phyloP scores from a whole-genome alignment of 2,888 invertebrate species.

The Drosophila histrio region DNA sequence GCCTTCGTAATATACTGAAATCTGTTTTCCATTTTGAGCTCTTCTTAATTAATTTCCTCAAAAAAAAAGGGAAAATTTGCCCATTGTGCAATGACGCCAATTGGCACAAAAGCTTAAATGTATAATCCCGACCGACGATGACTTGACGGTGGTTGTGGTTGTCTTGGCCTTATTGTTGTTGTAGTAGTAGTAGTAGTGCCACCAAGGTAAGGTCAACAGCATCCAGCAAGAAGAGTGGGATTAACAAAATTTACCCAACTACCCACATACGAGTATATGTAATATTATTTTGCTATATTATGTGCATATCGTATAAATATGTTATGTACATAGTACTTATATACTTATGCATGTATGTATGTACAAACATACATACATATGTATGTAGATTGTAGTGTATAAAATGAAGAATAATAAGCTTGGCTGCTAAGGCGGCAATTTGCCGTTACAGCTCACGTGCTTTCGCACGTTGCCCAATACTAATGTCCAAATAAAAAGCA shows the following conservation, averaged over 20 bases:
- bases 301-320: too few species aligned
- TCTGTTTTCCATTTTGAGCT: too few species aligned
- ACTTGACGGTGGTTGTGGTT: conserved; percentile 8
- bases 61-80: too few species aligned
- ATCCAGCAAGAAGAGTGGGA: conserved; percentile 21
- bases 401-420: conserved; percentile 23
- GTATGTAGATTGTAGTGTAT: background rate
- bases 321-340: background rate
- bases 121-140: conserved; percentile 48
- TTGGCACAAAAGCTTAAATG: conserved; percentile 57
- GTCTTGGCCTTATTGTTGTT: background rate
- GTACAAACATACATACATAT: background rate
- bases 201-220: conserved; percentile 43
- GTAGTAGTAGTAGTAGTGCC: background rate
- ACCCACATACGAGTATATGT: too few species aligned
- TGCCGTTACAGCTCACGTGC: conserved; percentile 48
- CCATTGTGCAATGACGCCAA: conserved; percentile 69
- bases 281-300: too few species aligned
- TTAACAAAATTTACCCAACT: conserved; percentile 14
- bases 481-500: conserved; percentile 47
- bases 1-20: too few species aligned
- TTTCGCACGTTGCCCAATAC: conserved; percentile 52
- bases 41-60: too few species aligned
- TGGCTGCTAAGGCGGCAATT: conserved; percentile 33
- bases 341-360: background rate